Base-by-base conservation (phyloP, 2,113 vertebrate species). In the Pimephales promelas region DNA sequence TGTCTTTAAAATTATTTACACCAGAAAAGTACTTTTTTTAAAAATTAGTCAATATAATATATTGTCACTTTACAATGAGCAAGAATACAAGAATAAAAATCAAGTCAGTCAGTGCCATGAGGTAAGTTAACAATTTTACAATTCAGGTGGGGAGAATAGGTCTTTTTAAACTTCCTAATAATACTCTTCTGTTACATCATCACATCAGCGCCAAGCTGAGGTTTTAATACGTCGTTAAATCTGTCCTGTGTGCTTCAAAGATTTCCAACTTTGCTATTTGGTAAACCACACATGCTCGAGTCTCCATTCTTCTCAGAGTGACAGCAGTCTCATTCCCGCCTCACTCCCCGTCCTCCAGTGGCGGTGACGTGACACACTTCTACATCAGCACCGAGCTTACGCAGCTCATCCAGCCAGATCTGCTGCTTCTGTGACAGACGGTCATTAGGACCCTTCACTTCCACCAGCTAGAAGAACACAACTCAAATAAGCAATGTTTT, bases 361-460 rank as follows among this genome's bases (percentile, higher is more conserved):
- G 96, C 94, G 4, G 88, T 92, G 79, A 99, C 98, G 0, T 99
- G 97, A 82, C 98, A 99, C 47, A 99, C 97, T 84, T 99, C 98
- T 0, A 98, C 97, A 0, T 93, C 84, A 0, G 97, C 98, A 0
- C 97, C 98, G 83, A 99, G 87, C 86, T 91, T 85, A 86, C 92
- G 93, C 84, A 99, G 95, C 70, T 97, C 96, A 0, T 95, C 95
- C 93, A 99, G 86, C 98, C 98, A 99, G 86, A 99, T 88, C 82
- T 95, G 95, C 86, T 99, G 98, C 90, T 99, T 99, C 81, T 92
- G 95, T 0, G 98, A 99, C 73, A 99, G 94, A 1, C 96, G 94
- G 57, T 99, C 98, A 0, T 79, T 96, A 59, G 98, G 98, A 4
- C 98, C 98, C 86, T 99, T 99, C 83, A 99, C 98, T 84, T 99